Evolutionary conservation across 2,888 invertebrate genomes (phyloP), one percentile per base, ranked within the genome.

Genomic region (Rhagium mordax): DNA sequence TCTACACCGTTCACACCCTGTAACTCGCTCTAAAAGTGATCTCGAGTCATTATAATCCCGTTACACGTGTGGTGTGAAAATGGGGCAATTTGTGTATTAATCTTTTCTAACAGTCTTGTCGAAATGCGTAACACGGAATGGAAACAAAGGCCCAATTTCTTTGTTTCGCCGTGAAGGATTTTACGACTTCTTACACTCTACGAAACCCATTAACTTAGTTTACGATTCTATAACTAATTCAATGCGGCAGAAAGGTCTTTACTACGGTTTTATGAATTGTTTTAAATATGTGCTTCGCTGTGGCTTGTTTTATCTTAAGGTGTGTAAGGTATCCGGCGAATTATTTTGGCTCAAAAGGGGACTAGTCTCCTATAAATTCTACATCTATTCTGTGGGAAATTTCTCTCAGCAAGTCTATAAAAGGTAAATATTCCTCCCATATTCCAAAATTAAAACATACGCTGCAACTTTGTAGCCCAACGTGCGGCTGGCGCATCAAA

Each of bases 191-290:
- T 41, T 41, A 41, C 41, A 41, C 41, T 41, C 33, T 16, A n/a
- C 55, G 15, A 57, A 15, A 57, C 15, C 27, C 18, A 20, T 18
- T 33, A 59, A 16, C 15, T 2, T 33, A 29, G 29, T 33, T 59
- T 59, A 33, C 29, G 59, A 59, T 59, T 59, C 59, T 18, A 59
- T 29, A 55, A 59, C 59, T 59, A 59, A 59, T 59, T 59, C 24
- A 10, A 7, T 33, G 33, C n/a, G 13, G 4, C 13, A 41, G 41
- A 41, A 41, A 41, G n/a, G n/a, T 13, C 41, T 41, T 41, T 41
- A 41, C n/a, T 41, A 3, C 41, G n/a, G 13, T 41, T 41, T 41
- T 41, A 41, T 41, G 41, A 41, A 41, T 41, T n/a, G 41, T 33
- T 33, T 33, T 13, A 1, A 33, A 33, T 33, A 33, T 13, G 41